Evolutionary conservation across 92 coral and sea anemone species (phyloP).

Genomic region (Phenganax stokvisi): DNA sequence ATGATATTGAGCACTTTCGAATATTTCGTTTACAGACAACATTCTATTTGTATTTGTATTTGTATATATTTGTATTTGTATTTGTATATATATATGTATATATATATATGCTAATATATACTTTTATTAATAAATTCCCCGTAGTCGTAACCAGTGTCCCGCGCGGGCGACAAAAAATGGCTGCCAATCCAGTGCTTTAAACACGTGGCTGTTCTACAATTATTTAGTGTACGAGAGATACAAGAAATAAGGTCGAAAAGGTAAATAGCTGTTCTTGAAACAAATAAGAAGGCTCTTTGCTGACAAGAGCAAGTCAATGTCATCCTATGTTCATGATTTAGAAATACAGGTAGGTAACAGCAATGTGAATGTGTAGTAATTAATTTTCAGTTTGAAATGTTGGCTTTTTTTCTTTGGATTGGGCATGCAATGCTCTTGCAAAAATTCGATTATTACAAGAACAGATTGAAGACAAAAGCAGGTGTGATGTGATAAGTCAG

Average conservation of each 20-base stretch:
- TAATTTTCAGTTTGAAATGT: not conserved
- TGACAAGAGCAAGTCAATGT: not conserved
- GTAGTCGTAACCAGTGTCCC: too few species aligned
- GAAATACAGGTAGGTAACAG: not conserved
- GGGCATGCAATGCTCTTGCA: slow-evolving; percentile 59
- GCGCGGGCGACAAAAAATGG: too few species aligned
- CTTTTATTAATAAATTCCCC: too few species aligned
- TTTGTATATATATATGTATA: too few species aligned
- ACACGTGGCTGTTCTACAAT: too few species aligned
- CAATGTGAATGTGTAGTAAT: too few species aligned
- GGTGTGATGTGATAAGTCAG: slow-evolving; percentile 38
- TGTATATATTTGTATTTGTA: too few species aligned
- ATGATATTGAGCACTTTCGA: too few species aligned
- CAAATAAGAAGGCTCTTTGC: not conserved
- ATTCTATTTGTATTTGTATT: too few species aligned
- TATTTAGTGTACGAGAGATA: not conserved
- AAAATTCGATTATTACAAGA: slow-evolving; percentile 62
- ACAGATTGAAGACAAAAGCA: slow-evolving; percentile 80
- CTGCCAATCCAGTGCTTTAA: not conserved
- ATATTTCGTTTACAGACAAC: too few species aligned
- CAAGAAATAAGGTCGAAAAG: not conserved
- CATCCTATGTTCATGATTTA: not conserved
- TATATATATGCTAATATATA: too few species aligned
- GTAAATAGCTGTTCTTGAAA: not conserved
- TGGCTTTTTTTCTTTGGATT: slow-evolving; percentile 43